These are phyloP conservation scores for Gnathonemus longibarbis DNA, from an alignment of 2,113 vertebrate species.

Conservation along the genomic window DNA sequence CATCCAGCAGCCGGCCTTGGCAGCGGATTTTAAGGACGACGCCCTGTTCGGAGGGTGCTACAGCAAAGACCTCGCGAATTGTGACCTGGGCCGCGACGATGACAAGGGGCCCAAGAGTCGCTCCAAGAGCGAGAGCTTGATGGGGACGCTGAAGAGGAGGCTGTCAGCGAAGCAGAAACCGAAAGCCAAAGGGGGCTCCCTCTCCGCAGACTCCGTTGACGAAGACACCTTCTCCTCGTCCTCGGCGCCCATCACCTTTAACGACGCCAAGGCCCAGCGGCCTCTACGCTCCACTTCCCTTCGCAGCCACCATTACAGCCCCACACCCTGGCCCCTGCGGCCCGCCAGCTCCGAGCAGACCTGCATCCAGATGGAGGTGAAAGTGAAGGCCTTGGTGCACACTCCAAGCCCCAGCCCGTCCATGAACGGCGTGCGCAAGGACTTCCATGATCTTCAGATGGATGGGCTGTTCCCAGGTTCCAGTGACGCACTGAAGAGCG, in stretches of 20 bases:
- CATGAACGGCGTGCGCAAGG: conserved; percentile 85
- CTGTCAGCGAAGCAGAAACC: conserved; percentile 89
- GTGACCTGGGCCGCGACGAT: conserved; percentile 75
- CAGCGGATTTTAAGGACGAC: conserved; percentile 86
- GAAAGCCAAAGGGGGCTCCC: conserved; percentile 76
- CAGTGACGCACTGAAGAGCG: conserved; percentile 65
- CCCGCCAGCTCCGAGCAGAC: conserved; percentile 75
- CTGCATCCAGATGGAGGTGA: conserved; percentile 78
- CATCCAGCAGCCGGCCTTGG: conserved; percentile 77
- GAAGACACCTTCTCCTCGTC: conserved; percentile 81
- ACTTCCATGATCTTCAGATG: conserved; percentile 80
- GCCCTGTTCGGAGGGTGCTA: conserved; percentile 88
- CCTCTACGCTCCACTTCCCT: conserved; percentile 86
- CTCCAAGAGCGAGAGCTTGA: conserved; percentile 85
- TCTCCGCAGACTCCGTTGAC: conserved; percentile 69
- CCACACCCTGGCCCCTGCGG: conserved; percentile 88
- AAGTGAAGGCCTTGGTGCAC: conserved; percentile 93
- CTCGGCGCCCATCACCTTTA: conserved; percentile 85
- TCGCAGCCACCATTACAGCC: conserved; percentile 91
- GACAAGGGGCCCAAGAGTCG: conserved; percentile 82
- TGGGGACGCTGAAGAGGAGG: conserved; percentile 91
- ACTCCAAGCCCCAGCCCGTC: conserved; percentile 80
- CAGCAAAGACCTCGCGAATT: conserved; percentile 80
- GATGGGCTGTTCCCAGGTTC: conserved; percentile 77
- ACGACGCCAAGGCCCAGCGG: conserved; percentile 80